Conservation (phyloP, 2,797 vertebrate species). For the Morelia viridis region DNA sequence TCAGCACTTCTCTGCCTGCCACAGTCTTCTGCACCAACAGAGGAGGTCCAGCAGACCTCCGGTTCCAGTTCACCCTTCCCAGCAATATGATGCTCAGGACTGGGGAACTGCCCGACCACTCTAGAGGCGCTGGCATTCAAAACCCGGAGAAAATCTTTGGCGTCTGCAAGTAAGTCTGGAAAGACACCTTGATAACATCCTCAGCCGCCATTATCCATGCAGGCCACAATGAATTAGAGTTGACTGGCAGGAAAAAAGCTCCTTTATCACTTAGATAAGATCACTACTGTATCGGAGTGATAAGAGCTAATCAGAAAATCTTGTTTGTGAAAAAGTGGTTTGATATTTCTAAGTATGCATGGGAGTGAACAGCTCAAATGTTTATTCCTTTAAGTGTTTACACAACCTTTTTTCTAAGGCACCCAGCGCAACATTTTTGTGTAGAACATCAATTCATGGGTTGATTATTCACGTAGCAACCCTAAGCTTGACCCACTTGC, state of each 20-base stretch:
- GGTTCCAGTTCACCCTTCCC: neutral
- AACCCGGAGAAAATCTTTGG: neutral
- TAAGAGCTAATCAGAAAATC: slow-evolving; percentile 2
- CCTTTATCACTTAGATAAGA: neutral
- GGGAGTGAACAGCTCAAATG: slow-evolving; percentile 36
- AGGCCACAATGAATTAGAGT: neutral
- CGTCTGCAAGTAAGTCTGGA: neutral
- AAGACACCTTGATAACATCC: neutral
- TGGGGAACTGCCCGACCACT: neutral
- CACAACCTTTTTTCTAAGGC: slow-evolving; percentile 9
- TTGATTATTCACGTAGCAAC: no score
- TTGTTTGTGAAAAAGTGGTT: neutral
- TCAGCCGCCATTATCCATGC: no score
- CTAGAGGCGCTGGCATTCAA: neutral
- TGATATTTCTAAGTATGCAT: slow-evolving; percentile 33
- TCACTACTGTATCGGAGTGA: neutral
- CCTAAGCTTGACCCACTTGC: neutral
- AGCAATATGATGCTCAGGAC: neutral
- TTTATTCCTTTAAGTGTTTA: slow-evolving; percentile 47
- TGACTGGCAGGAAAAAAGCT: no score
- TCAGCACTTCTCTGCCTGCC: neutral
- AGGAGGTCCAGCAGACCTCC: neutral
- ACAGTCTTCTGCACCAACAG: neutral
- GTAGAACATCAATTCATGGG: no score
- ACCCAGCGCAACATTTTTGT: neutral